Conservation (phyloP, 2,113 vertebrate genomes). For the Eulacestoma nigropectus region DNA sequence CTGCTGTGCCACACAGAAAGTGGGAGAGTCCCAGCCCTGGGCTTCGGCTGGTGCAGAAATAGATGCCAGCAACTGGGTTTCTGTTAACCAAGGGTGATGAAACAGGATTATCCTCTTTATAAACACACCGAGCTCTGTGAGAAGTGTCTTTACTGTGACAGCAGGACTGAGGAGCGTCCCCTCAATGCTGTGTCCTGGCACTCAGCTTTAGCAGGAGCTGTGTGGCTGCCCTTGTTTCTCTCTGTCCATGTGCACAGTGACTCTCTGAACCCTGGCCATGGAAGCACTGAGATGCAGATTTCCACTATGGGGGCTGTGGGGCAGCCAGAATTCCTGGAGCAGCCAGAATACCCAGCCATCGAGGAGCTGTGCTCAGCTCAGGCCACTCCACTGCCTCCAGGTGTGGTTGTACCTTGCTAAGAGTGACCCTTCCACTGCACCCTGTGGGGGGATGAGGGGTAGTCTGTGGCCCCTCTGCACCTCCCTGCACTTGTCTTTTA, state of each 20-base stretch:
- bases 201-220: background rate
- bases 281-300: background rate
- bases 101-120: background rate
- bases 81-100: background rate
- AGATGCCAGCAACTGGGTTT: background rate
- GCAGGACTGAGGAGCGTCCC: background rate
- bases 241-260: background rate
- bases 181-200: background rate
- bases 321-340: background rate
- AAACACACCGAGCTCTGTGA: background rate
- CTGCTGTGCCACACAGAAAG: background rate
- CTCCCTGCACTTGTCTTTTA: background rate
- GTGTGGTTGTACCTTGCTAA: background rate
- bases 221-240: background rate
- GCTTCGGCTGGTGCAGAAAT: fast-evolving
- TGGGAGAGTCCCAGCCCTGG: background rate
- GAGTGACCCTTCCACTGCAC: background rate
- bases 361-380: background rate
- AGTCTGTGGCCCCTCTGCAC: background rate
- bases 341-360: background rate
- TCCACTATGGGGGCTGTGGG: too few species aligned
- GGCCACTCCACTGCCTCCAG: background rate
- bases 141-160: background rate
- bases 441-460: fast-evolving
- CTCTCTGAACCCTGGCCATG: background rate